Conservation (phyloP, 2,113 vertebrate species). For the Sitta europaea region DNA sequence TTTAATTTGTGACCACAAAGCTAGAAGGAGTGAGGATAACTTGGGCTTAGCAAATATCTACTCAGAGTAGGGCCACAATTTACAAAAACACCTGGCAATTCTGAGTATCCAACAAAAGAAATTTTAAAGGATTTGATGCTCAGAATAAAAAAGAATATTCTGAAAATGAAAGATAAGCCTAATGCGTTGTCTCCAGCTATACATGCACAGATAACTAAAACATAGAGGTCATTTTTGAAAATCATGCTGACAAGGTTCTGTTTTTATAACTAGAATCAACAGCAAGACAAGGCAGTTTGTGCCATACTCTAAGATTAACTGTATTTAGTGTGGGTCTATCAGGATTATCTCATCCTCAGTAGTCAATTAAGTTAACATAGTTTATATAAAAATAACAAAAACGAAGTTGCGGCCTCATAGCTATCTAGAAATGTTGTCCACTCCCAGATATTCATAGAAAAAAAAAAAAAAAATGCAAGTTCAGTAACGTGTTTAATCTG, state of each 20-base stretch:
- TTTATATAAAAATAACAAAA: neutral
- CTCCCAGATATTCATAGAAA: neutral
- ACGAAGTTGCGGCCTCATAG: neutral
- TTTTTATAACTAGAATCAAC: neutral
- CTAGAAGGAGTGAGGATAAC: neutral
- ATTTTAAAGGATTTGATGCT: neutral
- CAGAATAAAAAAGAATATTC: neutral
- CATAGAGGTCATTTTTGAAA: neutral
- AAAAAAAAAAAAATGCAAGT: neutral
- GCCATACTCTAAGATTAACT: neutral
- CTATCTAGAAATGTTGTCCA: neutral
- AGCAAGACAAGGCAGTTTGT: neutral
- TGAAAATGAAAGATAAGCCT: neutral
- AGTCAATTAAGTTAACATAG: neutral
- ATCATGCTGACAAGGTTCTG: neutral
- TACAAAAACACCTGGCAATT: neutral
- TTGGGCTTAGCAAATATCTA: neutral
- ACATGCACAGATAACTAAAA: neutral
- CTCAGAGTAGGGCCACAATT: neutral
- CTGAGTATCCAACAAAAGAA: neutral
- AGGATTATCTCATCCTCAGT: neutral
- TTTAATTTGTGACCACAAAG: constrained; percentile 18
- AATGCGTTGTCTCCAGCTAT: neutral
- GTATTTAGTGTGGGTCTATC: neutral
- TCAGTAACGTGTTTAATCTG: neutral